Base-by-base conservation (phyloP, 2,888 invertebrate genomes). In the Eupithecia exiguata region DNA sequence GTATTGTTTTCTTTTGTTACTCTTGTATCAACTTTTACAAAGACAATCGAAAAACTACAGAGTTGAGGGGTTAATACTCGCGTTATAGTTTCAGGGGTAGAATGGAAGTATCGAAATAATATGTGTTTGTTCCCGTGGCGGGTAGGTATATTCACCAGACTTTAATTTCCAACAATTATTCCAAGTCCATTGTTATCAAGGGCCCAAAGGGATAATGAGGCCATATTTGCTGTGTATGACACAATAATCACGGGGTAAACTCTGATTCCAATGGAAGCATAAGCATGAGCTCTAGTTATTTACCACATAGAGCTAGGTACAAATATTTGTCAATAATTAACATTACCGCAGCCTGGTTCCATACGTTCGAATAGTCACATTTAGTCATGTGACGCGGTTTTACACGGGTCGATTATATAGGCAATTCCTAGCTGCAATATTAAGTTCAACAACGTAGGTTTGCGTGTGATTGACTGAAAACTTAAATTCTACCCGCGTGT, bases 241-340 rank as follows among this genome's bases (percentile, higher is more conserved):
- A 77, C 76, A 77, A 81, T 83, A 80, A 83, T 82, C 83, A 84
- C 84, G 82, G 83, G 80, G 53, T 58, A 36, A 38, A 79, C 80
- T 80, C 76, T 77, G 77, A 78, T 77, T 78, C 77, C 67, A 70
- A 78, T 73, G 67, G 66, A 43, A 62, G 10, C 49, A 68, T 63
- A 43, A 70, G 25, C 21, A 58, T 58, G 25, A 25, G 58, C 12
- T 21, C 25, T 25, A 25, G 21, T 25, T 58, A 58, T 25, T 25
- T 25, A 25, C 21, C 58, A 58, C n/a, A 74, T 79, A 80, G 77
- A 82, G 78, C 76, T 65, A 14, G 25, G 40, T 14, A 63, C 63
- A 65, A 21, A 65, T 65, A 66, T 84, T 78, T 80, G 80, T 84
- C 84, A 84, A 84, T 87, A 86, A 84, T 86, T 83, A 84, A 84